A percentile compares a stretch with the other conserved stretches of the same genome.
Evolutionary conservation across 2,797 vertebrate species (phyloP).

Genomic region (Dendrocincla tyrannina): DNA sequence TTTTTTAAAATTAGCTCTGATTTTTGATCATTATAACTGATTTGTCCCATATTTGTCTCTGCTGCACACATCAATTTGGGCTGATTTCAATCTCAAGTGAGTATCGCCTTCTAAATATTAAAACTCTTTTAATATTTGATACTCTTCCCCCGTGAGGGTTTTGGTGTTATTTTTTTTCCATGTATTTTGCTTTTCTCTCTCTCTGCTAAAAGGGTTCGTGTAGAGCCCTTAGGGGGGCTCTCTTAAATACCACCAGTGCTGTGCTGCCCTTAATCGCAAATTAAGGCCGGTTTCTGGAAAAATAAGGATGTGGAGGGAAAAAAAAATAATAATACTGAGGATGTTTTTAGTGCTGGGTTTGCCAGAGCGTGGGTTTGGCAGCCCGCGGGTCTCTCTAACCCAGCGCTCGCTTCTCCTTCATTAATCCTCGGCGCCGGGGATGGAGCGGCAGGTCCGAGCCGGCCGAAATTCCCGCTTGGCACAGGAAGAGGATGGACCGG

Average conservation of each 20-base stretch:
- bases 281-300: background rate
- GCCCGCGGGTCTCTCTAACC: background rate
- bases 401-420: constrained; percentile 44
- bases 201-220: background rate
- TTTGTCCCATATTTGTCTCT: constrained; percentile 89
- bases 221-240: background rate
- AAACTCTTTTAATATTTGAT: constrained; percentile 59
- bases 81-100: constrained; percentile 87
- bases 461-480: background rate
- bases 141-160: background rate
- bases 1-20: background rate
- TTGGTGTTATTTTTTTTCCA: background rate
- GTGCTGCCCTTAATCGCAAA: background rate
- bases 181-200: background rate
- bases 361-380: background rate
- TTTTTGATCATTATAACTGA: constrained; percentile 89
- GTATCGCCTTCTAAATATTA: constrained; percentile 76
- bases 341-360: background rate
- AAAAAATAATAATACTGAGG: background rate
- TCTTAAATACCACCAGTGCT: background rate
- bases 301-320: background rate
- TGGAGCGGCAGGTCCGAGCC: background rate
- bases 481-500: background rate
- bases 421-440: background rate
- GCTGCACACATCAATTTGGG: constrained; percentile 85